These are phyloP conservation scores for Nemapogon koenigi DNA, from an alignment of 2,888 invertebrate species.

Conservation along the genomic window DNA sequence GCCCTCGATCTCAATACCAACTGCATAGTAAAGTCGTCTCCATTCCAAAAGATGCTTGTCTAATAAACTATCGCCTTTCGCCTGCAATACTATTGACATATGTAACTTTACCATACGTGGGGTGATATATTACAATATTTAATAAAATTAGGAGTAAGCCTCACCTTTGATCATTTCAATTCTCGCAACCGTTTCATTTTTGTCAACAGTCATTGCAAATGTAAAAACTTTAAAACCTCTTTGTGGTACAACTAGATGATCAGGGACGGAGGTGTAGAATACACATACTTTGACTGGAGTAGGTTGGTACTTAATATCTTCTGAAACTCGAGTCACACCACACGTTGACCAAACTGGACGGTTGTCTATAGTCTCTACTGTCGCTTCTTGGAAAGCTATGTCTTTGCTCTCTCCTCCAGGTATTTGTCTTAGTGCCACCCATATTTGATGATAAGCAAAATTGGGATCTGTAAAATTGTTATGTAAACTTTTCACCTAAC, in stretches of 20 bases:
- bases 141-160: background rate
- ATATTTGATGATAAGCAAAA: slow-evolving; percentile 46
- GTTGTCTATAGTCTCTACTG: slow-evolving; percentile 40
- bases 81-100: slow-evolving; percentile 46
- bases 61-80: slow-evolving; percentile 43
- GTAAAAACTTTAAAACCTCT: slow-evolving; percentile 52
- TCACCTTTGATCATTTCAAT: slow-evolving; percentile 44
- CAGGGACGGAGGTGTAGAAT: slow-evolving; percentile 56
- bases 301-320: slow-evolving; percentile 43
- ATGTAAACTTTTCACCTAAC: no score
- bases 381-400: slow-evolving; percentile 38
- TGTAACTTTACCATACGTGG: slow-evolving; percentile 27
- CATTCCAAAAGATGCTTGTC: slow-evolving; percentile 54
- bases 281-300: slow-evolving; percentile 42
- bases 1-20: slow-evolving; percentile 54
- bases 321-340: slow-evolving; percentile 43
- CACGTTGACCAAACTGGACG: slow-evolving; percentile 44
- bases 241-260: slow-evolving; percentile 50
- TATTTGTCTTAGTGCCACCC: slow-evolving; percentile 48
- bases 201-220: slow-evolving; percentile 61
- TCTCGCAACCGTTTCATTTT: slow-evolving; percentile 48
- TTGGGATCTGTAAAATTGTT: slow-evolving; percentile 57
- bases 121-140: background rate
- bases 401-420: slow-evolving; percentile 46
- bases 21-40: slow-evolving; percentile 50